Evolutionary conservation across 2,797 vertebrate species (phyloP), one percentile per base, ranked within the genome.

Genomic region (Catostomus latipinnis): DNA sequence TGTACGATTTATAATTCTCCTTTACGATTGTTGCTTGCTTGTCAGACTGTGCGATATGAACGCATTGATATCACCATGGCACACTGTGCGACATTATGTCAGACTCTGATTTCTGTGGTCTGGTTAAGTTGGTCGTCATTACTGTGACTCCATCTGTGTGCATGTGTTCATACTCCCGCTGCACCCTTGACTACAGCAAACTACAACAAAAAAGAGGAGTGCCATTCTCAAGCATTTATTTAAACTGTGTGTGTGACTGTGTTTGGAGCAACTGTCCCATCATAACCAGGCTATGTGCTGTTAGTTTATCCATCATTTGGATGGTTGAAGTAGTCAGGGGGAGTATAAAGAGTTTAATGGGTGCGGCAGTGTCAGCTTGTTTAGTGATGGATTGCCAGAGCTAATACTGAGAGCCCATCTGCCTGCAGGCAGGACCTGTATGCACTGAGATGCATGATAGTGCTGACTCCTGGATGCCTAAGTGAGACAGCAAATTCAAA

Each of bases 331-430:
- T 48, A 45, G 43, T 80, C 61, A 1, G 6, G 34, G 43, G 60
- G 52, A 72, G 52, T 14, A 5, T 34, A 34, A 34, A 34, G 34
- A 34, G 34, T 60, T 22, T 9, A 34, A 65, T 50, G 6, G 43
- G 34, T 71, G 58, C 58, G 65, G 70, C 57, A 70, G 66, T 56
- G 56, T 70, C 66, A 61, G 68, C 46, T 56, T 79, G 68, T 48
- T n/a, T 12, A 56, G 16, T 65, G 76, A 79, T 72, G 69, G 69
- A 79, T 57, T 54, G 69, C 61, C 66, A 77, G 57, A 61, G 48
- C 75, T 22, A 49, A 58, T 53, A 49, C 34, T 3, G 34, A 34
- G 74, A 76, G 53, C 63, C 74, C 74, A 67, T 76, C 53, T 76
- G 74, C 74, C 43, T 49, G 74, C 61, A 66, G 53, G 63, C 66